phyloP scores from a whole-genome alignment of 23 tunicate species.

The Clavelina lepadiformis region DNA sequence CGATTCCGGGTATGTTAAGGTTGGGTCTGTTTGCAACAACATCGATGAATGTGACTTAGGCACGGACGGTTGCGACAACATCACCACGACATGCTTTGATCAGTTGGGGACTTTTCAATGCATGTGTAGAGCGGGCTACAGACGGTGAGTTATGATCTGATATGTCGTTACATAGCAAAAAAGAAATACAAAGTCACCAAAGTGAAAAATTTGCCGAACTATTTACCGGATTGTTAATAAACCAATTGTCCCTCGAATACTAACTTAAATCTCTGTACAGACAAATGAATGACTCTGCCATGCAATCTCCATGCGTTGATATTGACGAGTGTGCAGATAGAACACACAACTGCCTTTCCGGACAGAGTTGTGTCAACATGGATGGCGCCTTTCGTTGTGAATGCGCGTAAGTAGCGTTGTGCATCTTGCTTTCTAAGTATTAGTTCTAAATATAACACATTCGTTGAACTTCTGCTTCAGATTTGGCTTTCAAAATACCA shows the following conservation, averaged over 20 bases:
- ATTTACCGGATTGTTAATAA: no score
- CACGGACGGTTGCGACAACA: conserved; percentile 20
- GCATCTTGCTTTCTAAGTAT: not conserved
- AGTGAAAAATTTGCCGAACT: no score
- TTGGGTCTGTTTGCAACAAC: conserved; percentile 18
- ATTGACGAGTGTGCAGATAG: conserved; percentile 26
- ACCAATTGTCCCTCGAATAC: no score
- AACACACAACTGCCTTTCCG: conserved; percentile 6
- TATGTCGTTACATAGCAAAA: no score
- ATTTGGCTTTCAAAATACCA: conserved; percentile 9
- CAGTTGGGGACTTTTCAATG: conserved; percentile 26
- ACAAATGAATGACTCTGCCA: not conserved
- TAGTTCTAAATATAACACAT: no score
- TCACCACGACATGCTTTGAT: conserved; percentile 19
- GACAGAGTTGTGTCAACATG: conserved; percentile 26
- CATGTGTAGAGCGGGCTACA: conserved; percentile 27
- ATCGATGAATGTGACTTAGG: conserved; percentile 33
- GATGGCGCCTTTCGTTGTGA: conserved; percentile 24
- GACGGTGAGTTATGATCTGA: conserved; percentile 12
- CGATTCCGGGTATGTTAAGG: conserved; percentile 12
- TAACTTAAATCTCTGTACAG: no score
- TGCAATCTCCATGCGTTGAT: conserved; percentile 25
- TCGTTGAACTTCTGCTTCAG: no score
- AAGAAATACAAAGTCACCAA: no score
- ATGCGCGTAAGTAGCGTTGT: conserved; percentile 31